Conservation (phyloP, 2,113 vertebrate genomes). For the Nothocercus julius region DNA sequence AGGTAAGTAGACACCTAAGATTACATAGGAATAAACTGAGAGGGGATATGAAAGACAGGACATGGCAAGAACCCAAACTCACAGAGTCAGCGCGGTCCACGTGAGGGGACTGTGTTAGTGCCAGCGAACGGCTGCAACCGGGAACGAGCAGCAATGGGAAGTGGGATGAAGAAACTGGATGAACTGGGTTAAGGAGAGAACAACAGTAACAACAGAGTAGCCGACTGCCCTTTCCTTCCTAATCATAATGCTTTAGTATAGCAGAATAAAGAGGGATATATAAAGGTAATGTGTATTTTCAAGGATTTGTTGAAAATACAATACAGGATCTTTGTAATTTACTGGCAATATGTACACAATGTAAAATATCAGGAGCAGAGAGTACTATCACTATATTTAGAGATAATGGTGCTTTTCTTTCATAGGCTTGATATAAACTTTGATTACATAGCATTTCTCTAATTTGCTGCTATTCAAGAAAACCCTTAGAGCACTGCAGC, state of each 20-base stretch:
- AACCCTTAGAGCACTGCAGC: slow-evolving; percentile 74
- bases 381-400: slow-evolving; percentile 72
- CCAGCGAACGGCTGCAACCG: not conserved
- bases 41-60: not conserved
- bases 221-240: slow-evolving; percentile 51
- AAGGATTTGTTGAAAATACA: slow-evolving; percentile 48
- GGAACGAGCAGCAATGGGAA: not conserved
- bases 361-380: slow-evolving; percentile 41
- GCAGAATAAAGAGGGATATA: slow-evolving; percentile 39
- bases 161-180: slow-evolving; percentile 7
- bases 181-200: slow-evolving; percentile 5
- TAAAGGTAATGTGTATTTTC: slow-evolving; percentile 45
- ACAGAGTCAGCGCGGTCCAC: not conserved
- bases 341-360: slow-evolving; percentile 46
- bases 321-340: slow-evolving; percentile 26
- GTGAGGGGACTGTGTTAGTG: not conserved
- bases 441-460: slow-evolving; percentile 83
- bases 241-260: slow-evolving; percentile 76
- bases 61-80: not conserved
- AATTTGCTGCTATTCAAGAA: slow-evolving; percentile 82
- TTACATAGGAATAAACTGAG: not conserved
- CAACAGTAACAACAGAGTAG: not conserved
- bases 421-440: slow-evolving; percentile 80
- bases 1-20: not conserved
- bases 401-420: slow-evolving; percentile 76